Evolutionary conservation across 2,113 vertebrate genomes (phyloP).

Genomic region (Mustelus asterias): DNA sequence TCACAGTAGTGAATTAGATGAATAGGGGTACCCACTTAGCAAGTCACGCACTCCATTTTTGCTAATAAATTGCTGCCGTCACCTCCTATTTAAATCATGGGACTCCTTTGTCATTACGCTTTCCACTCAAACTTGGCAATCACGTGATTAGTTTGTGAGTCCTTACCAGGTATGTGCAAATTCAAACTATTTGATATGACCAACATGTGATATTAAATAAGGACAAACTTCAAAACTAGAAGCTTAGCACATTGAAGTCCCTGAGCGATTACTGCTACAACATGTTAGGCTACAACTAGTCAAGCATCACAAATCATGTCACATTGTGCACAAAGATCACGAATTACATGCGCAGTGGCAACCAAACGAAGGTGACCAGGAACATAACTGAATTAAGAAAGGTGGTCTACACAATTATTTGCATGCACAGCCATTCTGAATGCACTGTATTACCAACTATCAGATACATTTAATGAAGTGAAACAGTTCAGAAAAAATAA

Average conservation of each 20-base stretch:
- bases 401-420: background rate
- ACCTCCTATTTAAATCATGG: background rate
- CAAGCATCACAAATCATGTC: constrained; percentile 23
- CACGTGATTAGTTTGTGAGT: background rate
- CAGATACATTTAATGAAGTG: background rate
- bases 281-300: background rate
- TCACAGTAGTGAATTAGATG: background rate
- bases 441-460: background rate
- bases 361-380: background rate
- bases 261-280: background rate
- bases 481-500: background rate
- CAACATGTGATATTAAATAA: background rate
- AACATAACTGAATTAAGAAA: background rate
- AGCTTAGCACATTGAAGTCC: background rate
- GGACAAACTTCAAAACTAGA: constrained; percentile 29
- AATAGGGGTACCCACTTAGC: background rate
- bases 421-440: constrained; percentile 56
- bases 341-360: constrained; percentile 24
- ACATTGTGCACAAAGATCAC: background rate
- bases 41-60: background rate
- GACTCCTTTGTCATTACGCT: background rate
- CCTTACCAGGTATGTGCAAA: background rate
- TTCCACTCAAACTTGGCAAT: background rate
- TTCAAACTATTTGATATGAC: background rate
- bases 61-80: too few relatives aligned